phyloP scores from a whole-genome alignment of 2,888 invertebrate genomes.

The Syritta pipiens region DNA sequence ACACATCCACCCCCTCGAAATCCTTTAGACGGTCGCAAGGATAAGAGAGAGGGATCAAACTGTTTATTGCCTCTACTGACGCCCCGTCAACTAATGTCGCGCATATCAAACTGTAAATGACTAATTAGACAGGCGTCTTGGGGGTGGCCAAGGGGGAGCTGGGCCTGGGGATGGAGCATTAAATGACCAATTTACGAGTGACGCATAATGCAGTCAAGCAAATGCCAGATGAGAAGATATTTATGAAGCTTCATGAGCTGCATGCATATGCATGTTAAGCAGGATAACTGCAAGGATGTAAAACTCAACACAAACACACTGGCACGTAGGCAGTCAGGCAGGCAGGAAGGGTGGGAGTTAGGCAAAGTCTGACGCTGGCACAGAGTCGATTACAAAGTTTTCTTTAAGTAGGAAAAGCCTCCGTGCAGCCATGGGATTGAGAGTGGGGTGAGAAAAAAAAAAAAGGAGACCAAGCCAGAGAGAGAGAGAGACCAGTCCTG shows the following conservation, averaged over 20 bases:
- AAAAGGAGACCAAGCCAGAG: too few species aligned
- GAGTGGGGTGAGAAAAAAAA: too few species aligned
- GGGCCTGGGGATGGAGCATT: slow-evolving; percentile 31
- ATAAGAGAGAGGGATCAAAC: slow-evolving; percentile 34
- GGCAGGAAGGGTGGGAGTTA: not conserved
- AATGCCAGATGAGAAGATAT: slow-evolving; percentile 60
- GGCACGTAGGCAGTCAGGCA: not conserved
- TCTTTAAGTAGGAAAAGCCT: slow-evolving; percentile 53
- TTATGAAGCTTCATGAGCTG: slow-evolving; percentile 64
- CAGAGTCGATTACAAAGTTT: slow-evolving; percentile 60
- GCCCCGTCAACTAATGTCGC: slow-evolving; percentile 61
- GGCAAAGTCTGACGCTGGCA: not conserved
- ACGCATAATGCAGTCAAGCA: slow-evolving; percentile 59
- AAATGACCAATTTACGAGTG: slow-evolving; percentile 68
- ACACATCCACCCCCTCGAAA: slow-evolving; percentile 53
- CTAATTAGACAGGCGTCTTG: slow-evolving; percentile 46
- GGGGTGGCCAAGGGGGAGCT: not conserved
- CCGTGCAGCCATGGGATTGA: too few species aligned
- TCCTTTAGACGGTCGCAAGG: slow-evolving; percentile 43
- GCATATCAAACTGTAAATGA: slow-evolving; percentile 66
- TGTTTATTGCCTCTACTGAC: slow-evolving; percentile 38
- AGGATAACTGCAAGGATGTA: slow-evolving; percentile 61
- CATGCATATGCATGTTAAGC: slow-evolving; percentile 68
- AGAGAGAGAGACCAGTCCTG: too few species aligned
- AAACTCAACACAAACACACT: slow-evolving; percentile 8